These are phyloP conservation scores for Pterois miles DNA, from an alignment of 2,797 vertebrate genomes.

Conservation along the genomic window DNA sequence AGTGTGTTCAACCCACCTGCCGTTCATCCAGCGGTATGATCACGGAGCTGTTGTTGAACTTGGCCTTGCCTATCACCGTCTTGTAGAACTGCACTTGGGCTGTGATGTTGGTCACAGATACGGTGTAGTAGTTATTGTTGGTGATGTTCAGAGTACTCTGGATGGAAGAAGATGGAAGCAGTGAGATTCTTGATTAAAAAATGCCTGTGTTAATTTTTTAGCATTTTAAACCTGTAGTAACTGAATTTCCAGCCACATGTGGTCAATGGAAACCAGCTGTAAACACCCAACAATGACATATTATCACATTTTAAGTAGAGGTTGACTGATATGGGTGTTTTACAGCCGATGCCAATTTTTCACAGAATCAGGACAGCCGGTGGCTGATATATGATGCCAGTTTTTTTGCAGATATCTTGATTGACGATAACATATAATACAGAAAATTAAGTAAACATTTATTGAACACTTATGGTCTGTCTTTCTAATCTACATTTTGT, in stretches of 20 bases:
- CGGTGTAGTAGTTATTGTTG: conserved; percentile 95
- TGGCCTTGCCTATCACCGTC: conserved; percentile 93
- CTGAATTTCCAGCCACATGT: neutral
- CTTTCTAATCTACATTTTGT: too few relatives aligned
- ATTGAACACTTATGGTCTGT: too few relatives aligned
- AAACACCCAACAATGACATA: neutral
- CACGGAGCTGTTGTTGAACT: conserved; percentile 89
- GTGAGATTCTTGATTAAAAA: neutral
- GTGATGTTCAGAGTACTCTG: conserved; percentile 96
- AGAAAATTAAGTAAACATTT: too few relatives aligned
- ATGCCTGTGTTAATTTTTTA: neutral
- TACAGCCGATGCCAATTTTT: too few relatives aligned
- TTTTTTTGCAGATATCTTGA: too few relatives aligned
- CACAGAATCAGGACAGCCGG: too few relatives aligned
- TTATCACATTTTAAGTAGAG: neutral
- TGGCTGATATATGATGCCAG: too few relatives aligned
- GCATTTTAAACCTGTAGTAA: neutral
- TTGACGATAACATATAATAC: too few relatives aligned
- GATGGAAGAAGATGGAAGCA: conserved; percentile 27
- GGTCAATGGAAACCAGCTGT: too few relatives aligned
- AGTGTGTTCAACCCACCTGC: conserved; percentile 79
- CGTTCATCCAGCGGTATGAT: conserved; percentile 91
- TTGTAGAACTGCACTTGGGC: conserved; percentile 96
- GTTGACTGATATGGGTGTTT: too few relatives aligned
- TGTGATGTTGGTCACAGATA: conserved; percentile 93